Evolutionary conservation across 2,797 vertebrate genomes (phyloP).

Genomic region (Galagoides demidoff): DNA sequence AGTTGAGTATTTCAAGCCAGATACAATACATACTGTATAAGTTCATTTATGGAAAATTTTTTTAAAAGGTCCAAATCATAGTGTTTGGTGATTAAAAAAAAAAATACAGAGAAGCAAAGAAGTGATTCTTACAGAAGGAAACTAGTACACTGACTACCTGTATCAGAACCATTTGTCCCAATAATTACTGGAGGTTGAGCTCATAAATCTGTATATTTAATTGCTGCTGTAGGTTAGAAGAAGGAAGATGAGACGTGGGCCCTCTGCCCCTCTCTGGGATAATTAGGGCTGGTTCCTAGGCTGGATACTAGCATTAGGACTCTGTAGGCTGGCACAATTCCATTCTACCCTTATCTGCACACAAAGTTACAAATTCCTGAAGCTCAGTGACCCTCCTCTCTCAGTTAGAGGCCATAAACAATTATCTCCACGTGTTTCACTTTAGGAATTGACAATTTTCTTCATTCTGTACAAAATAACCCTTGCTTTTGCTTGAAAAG

Average conservation of each 20-base stretch:
- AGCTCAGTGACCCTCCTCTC: background rate
- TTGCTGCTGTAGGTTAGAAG: background rate
- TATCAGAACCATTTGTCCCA: background rate
- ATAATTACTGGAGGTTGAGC: background rate
- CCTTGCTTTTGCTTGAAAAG: background rate
- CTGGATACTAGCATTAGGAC: background rate
- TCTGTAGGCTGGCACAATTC: background rate
- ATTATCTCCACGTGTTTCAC: fast-evolving
- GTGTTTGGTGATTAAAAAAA: background rate
- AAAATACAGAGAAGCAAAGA: background rate
- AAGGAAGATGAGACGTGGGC: background rate
- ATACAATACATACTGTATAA: background rate
- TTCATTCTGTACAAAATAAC: background rate
- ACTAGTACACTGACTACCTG: no score
- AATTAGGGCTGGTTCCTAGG: background rate
- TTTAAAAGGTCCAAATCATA: background rate
- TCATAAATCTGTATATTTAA: background rate
- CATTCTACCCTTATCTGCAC: background rate
- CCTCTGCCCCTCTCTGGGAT: background rate
- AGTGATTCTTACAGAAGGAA: background rate
- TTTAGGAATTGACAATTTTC: background rate
- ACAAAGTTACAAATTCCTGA: background rate
- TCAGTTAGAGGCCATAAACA: background rate
- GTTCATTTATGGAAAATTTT: background rate
- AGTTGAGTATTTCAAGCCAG: background rate